Evolutionary conservation across 2,888 invertebrate species (phyloP).

Genomic region (Stenolophus ochropezus): DNA sequence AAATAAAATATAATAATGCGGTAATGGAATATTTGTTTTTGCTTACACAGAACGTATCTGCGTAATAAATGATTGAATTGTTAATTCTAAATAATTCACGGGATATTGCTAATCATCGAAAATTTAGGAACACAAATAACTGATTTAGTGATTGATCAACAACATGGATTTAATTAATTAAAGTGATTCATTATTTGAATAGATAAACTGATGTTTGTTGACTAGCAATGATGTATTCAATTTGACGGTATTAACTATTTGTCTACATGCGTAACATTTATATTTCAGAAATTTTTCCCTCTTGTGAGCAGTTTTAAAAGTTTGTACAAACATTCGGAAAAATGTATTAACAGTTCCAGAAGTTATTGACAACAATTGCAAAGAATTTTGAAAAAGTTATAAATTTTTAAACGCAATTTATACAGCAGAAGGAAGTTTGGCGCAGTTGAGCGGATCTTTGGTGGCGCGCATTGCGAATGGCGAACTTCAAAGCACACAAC

Average conservation of each 20-base stretch:
- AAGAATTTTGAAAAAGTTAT: constrained; percentile 25
- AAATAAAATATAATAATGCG: constrained; percentile 28
- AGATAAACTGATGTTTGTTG: not conserved
- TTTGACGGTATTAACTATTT: not conserved
- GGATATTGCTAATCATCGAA: constrained; percentile 3
- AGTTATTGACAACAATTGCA: constrained; percentile 23
- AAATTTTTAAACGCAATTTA: constrained; percentile 37
- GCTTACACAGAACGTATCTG: not conserved
- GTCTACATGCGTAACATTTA: not conserved
- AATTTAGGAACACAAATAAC: constrained; percentile 7
- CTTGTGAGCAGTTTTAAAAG: not conserved
- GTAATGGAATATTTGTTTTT: not conserved
- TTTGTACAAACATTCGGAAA: constrained; percentile 6
- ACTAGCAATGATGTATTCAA: not conserved
- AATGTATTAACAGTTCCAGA: constrained; percentile 7
- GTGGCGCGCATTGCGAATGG: not conserved
- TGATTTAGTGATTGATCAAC: constrained; percentile 9
- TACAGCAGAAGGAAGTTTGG: constrained; percentile 17
- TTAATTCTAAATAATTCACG: constrained; percentile 12
- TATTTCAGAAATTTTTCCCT: not conserved
- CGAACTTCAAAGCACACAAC: constrained; percentile 18
- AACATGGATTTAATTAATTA: constrained; percentile 3
- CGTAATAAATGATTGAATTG: not conserved
- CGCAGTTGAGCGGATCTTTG: not conserved
- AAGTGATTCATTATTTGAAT: not conserved